Conservation (phyloP, 1,140 invertebrate genomes). For the Psix sp. region DNA sequence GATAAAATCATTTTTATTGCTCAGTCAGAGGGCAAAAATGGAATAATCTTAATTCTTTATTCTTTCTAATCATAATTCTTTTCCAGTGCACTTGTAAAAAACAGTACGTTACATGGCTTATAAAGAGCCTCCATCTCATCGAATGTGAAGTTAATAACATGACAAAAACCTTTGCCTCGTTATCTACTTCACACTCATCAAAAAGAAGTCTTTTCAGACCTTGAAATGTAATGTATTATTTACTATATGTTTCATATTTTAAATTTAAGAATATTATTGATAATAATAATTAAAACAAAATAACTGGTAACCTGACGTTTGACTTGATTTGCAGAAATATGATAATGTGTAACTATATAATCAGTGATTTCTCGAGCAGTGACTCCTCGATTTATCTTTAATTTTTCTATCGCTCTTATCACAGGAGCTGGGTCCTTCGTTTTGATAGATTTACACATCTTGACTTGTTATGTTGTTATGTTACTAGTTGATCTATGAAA, state of each 20-base stretch:
- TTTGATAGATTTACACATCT: constrained; percentile 2
- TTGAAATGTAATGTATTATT: too few species aligned
- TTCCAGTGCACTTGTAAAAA: too few species aligned
- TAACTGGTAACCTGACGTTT: constrained; percentile 15
- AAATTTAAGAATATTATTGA: not conserved
- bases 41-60: too few species aligned
- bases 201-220: too few species aligned
- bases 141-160: too few species aligned
- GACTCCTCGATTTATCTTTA: constrained; percentile 11
- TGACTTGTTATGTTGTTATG: constrained; percentile 5
- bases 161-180: too few species aligned
- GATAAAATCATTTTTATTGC: too few species aligned
- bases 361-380: constrained; percentile 11
- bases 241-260: not conserved
- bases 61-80: too few species aligned
- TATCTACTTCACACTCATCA: too few species aligned
- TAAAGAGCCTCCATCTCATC: too few species aligned
- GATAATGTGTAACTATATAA: constrained; percentile 10
- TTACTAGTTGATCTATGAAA: not conserved
- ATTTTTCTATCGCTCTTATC: constrained; percentile 7
- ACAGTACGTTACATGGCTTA: too few species aligned
- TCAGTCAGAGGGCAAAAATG: too few species aligned
- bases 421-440: not conserved
- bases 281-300: not conserved
- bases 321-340: constrained; percentile 4